These are phyloP conservation scores for Hypolimnas misippus DNA, from an alignment of 2,888 invertebrate species.

Conservation along the genomic window DNA sequence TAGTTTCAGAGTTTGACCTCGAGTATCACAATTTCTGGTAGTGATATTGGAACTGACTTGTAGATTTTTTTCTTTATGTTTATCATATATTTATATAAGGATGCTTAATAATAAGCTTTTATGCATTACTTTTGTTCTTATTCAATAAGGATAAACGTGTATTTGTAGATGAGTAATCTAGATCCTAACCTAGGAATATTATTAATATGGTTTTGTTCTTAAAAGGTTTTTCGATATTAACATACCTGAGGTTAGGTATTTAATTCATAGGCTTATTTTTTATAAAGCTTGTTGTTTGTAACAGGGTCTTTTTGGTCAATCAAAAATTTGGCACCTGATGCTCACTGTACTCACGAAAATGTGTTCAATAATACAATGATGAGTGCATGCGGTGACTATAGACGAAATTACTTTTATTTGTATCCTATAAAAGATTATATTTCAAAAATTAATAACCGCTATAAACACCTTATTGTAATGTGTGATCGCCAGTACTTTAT, in stretches of 20 bases:
- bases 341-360: constrained; percentile 51
- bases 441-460: constrained; percentile 53
- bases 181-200: constrained; percentile 34
- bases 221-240: constrained; percentile 32
- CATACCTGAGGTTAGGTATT: constrained; percentile 38
- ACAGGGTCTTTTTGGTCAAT: constrained; percentile 76
- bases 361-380: constrained; percentile 58
- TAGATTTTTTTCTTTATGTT: constrained; percentile 5
- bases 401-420: constrained; percentile 67
- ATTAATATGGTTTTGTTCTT: constrained; percentile 24
- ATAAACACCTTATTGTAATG: constrained; percentile 40
- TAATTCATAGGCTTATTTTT: constrained; percentile 37
- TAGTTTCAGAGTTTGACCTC: constrained; percentile 26
- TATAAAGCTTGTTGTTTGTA: constrained; percentile 43
- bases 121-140: constrained; percentile 35
- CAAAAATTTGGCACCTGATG: constrained; percentile 66
- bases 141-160: constrained; percentile 27
- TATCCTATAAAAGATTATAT: constrained; percentile 66
- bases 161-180: constrained; percentile 30
- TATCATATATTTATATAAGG: constrained; percentile 24
- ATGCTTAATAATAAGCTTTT: constrained; percentile 34
- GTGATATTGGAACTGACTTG: constrained; percentile 26
- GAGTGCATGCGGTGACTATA: constrained; percentile 53
- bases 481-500: constrained; percentile 65
- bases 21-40: constrained; percentile 17